Conservation (phyloP, 2,797 vertebrate genomes). For the Diplodus puntazzo region DNA sequence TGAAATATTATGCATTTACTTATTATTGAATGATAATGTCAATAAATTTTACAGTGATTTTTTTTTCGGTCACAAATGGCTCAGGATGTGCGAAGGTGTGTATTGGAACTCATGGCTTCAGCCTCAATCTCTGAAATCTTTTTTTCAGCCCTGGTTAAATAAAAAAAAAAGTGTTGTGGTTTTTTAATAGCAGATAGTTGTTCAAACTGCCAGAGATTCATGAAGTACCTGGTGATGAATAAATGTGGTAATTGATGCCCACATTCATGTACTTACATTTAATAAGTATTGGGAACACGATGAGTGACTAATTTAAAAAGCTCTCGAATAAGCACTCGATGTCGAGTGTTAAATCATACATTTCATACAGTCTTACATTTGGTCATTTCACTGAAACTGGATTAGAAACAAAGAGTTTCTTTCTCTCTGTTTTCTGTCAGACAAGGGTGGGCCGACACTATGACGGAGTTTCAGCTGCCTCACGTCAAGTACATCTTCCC, state of each 20-base stretch:
- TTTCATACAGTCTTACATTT: not conserved
- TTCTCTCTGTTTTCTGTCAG: constrained; percentile 79
- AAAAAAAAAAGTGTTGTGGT: no score
- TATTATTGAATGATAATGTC: no score
- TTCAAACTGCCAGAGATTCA: not conserved
- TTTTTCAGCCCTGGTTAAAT: not conserved
- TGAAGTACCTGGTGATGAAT: not conserved
- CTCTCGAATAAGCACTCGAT: constrained; percentile 12
- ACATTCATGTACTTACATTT: constrained; percentile 3
- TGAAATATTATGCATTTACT: no score
- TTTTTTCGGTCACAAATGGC: no score
- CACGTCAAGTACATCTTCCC: constrained; percentile 98
- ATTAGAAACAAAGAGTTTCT: constrained; percentile 44
- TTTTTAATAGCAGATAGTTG: not conserved
- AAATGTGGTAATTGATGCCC: constrained; percentile 12
- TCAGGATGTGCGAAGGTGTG: not conserved
- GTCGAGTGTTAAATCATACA: not conserved
- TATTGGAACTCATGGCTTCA: not conserved
- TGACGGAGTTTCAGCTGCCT: constrained; percentile 91
- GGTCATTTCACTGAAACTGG: constrained; percentile 17
- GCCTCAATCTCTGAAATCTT: not conserved
- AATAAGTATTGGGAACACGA: not conserved
- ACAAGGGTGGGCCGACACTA: constrained; percentile 94
- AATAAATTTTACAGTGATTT: not conserved
- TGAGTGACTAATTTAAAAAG: constrained; percentile 25